Percentiles rank a stretch among this genome's conserved stretches.
Conservation (phyloP, 2,797 vertebrate species). For the Myiotriccus ornatus region DNA sequence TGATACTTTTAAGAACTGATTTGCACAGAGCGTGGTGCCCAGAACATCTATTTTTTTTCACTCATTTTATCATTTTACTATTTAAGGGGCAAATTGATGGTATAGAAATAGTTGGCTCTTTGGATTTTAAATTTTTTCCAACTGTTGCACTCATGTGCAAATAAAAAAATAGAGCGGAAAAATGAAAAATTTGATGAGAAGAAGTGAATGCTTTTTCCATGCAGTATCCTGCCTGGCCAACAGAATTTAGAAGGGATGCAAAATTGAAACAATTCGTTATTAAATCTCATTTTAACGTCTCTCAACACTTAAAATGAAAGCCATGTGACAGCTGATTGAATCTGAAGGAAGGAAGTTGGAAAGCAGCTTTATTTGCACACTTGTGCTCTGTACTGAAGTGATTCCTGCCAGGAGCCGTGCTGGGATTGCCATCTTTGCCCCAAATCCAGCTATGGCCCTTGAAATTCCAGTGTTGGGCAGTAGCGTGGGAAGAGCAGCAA, state of each 20-base stretch:
- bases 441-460: background rate
- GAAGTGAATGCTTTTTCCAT: background rate
- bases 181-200: background rate
- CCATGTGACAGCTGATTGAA: constrained; percentile 5
- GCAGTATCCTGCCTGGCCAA: background rate
- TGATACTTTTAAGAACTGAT: constrained; percentile 70
- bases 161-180: constrained; percentile 3
- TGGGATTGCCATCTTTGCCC: background rate
- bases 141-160: constrained; percentile 39
- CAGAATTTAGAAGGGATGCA: background rate
- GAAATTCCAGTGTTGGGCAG: background rate
- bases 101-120: constrained; percentile 49
- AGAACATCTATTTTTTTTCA: constrained; percentile 42
- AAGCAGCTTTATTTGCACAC: background rate
- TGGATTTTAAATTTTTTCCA: constrained; percentile 51
- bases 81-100: constrained; percentile 64
- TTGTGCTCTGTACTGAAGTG: background rate
- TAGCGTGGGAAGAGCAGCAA: background rate
- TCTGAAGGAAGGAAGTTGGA: background rate
- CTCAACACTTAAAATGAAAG: constrained; percentile 5
- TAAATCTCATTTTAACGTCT: constrained; percentile 43
- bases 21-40: constrained; percentile 54
- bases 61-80: constrained; percentile 61
- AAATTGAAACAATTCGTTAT: constrained; percentile 50
- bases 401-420: background rate